Conservation (phyloP, 2,797 vertebrate species). For the Oophaga sylvatica region DNA sequence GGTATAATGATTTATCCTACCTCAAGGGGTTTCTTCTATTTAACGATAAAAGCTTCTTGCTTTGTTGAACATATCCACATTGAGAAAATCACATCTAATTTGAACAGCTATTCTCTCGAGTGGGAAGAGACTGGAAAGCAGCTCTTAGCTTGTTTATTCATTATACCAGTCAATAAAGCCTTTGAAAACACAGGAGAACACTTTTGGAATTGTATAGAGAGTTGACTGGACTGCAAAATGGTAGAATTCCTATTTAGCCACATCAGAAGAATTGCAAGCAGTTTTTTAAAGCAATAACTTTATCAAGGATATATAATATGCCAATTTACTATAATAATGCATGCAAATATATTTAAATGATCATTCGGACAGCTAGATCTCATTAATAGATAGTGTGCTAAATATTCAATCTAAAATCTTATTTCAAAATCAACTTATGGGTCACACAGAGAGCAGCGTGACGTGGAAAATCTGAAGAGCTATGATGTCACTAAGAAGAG, state of each 20-base stretch:
- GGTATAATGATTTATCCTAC: slow-evolving; percentile 51
- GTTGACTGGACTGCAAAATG: slow-evolving; percentile 42
- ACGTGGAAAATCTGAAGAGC: too few species aligned
- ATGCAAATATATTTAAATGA: not conserved
- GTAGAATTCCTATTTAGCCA: slow-evolving; percentile 33
- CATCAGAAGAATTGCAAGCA: slow-evolving; percentile 4
- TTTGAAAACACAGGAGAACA: slow-evolving; percentile 54
- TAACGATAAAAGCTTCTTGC: slow-evolving; percentile 61
- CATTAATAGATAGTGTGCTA: too few species aligned
- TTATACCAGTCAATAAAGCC: slow-evolving; percentile 58
- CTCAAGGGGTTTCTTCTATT: slow-evolving; percentile 57
- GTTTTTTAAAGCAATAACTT: slow-evolving; percentile 1
- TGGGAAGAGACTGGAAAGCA: slow-evolving; percentile 53
- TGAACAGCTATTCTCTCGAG: slow-evolving; percentile 59
- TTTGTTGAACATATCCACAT: slow-evolving; percentile 60
- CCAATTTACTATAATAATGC: not conserved
- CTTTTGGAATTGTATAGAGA: slow-evolving; percentile 52
- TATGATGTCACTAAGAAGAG: too few species aligned
- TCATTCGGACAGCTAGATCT: too few species aligned
- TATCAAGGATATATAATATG: not conserved
- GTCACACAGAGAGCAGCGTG: too few species aligned
- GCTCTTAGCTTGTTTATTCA: slow-evolving; percentile 61
- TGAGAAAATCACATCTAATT: slow-evolving; percentile 62
- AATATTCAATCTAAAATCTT: too few species aligned
- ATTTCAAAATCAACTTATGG: too few species aligned